Base-by-base conservation (phyloP, 1,140 invertebrate species). In the Chionoecetes opilio region DNA sequence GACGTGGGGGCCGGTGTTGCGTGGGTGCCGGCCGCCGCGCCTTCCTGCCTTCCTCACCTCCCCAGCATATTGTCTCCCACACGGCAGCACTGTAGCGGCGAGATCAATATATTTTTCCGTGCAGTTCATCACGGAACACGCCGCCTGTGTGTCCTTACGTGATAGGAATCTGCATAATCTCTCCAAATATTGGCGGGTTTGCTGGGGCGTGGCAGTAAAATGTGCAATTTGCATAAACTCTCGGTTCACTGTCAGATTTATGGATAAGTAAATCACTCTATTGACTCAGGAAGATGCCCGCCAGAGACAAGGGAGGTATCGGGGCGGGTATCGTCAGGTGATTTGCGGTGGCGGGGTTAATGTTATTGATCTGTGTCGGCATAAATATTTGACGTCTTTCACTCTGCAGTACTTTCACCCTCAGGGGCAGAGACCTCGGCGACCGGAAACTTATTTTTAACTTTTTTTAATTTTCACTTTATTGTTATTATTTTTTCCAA, bases 251-350 rank as follows among this genome's bases (percentile, higher is more conserved):
- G 38, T 38, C 21, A 14, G 32, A 92, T 92, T 92, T 92, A 92
- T 85, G 34, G 91, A 84, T 92, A 82, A 31, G 82, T 84, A 92
- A 92, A 92, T 92, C 91, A 92, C 37, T 82, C 38, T 92, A 37
- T 92, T 92, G 29, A 92, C 63, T 92, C 5, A n/a, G 82, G 82
- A 32, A 92, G 91, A 53, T 75, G 82, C 82, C 63, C 46, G 82
- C 82, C 82, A 37, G 2, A 41, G 82, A 82, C 63, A 38, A 41
- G 82, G 14, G 14, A n/a, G 82, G 37, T 75, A 92, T 92, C 91
- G 29, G 35, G 5, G 91, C 75, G 5, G 82, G 82, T 84, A 37
- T 92, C 75, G 82, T n/a, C 32, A 38, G n/a, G 3, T 82, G 35
- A 92, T 92, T 26, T 82, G 31, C 35, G 82, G 63, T 38, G n/a